Base-by-base conservation (phyloP, 2,797 vertebrate genomes). In the Fistularia commersonii region DNA sequence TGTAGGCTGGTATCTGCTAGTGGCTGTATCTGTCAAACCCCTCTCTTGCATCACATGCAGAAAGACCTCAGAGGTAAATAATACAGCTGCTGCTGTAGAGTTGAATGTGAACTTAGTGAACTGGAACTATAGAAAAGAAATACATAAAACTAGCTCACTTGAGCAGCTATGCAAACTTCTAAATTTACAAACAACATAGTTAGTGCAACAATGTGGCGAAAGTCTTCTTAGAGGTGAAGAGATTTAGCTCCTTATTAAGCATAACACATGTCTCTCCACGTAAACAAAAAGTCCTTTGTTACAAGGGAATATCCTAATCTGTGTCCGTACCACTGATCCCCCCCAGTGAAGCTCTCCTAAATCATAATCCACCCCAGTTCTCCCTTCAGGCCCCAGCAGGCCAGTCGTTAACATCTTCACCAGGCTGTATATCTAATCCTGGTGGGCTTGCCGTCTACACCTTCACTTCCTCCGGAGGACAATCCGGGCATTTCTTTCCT, bases 401-500 rank as follows among this genome's bases (percentile, higher is more conserved):
- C 54, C 59, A 55, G 55, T 67, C 14, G 6, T 69, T 81, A 80
- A 84, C 77, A 53, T 67, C 71, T 83, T 82, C 74, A 58, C 64
- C 62, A 71, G 66, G 43, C 58, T 51, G 56, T 55, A 11, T 54
- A 64, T 79, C 54, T 67, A 71, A 81, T 80, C 78, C 74, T 45
- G 36, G 23, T 57, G 45, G 43, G 48, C 31, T 53, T 56, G 49
- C 36, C 38, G 45, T 83, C 73, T 74, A 60, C 69, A 76, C 76
- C 79, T 81, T 72, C 42, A 53, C 81, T 76, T 82, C 82, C 74
- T 82, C 61, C 40, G 31, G 56, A 80, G 72, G 76, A 81, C 73
- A 49, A 50, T 61, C 55, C 15, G 50, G 64, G 63, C 38, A 32
- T 61, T 61, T 71, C 57, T 64, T 65, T 82, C 79, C 77, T 66